Base-by-base conservation (phyloP, 2,113 vertebrate genomes). In the Thymallus thymallus region DNA sequence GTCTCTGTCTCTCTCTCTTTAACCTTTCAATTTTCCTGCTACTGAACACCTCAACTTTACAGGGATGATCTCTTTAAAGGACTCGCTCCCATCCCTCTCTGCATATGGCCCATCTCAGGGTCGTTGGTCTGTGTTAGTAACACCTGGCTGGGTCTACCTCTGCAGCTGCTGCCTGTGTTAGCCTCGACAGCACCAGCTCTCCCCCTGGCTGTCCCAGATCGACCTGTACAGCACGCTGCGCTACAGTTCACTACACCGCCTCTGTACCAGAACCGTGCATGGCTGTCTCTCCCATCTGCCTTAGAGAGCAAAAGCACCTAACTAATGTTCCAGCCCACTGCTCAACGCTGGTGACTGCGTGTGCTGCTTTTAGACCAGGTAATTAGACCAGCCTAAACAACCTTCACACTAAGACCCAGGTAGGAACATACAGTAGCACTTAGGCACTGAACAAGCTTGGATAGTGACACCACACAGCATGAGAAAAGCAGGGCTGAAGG, bases 271-370 rank as follows among this genome's bases (percentile, higher is more conserved):
- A 51, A 3, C 48, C 5, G 48, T 51, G 14, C 14, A 51, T 5
- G 48, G 48, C 41, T 58, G 16, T 58, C 24, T 48, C 68, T 71
- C 23, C 18, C 14, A 24, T 64, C 29, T 68, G 67, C 30, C 48
- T 68, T 14, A 13, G 74, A n/a, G 14, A 70, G 70, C 18, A 24
- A 60, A 6, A 45, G 13, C 64, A 74, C 16, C 64, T 76, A 74
- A 30, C 63, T 24, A 22, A 60, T 51, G 48, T 5, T 18, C 48
- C 56, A 60, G 20, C 56, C 6, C 56, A 16, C 20, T 60, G 56
- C 4, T 60, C 56, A 60, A 13, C 16, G 14, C 48, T 51, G 48
- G 16, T 16, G 12, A 22, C 56, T 18, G 23, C 10, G 35, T 41
- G 26, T 55, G 51, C 51, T 7, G 51, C 51, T 55, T 3, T 55